These are phyloP conservation scores for Pogonognathellus flavescens DNA, from an alignment of 1,140 invertebrate genomes.

Conservation along the genomic window DNA sequence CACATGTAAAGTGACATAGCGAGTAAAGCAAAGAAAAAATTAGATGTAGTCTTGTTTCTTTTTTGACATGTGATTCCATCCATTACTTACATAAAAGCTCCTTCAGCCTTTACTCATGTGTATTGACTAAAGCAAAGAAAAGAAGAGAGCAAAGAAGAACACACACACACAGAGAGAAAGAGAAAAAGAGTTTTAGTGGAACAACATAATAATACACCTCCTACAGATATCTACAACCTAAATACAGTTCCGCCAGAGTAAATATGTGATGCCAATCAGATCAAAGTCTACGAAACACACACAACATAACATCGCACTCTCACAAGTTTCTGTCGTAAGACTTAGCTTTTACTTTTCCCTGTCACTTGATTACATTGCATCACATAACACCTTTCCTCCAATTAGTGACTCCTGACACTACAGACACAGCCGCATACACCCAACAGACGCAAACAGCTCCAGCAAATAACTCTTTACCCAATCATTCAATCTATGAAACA, in stretches of 20 bases:
- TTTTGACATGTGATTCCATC: slow-evolving; percentile 31
- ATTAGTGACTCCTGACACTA: slow-evolving; percentile 27
- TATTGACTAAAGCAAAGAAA: too few relatives aligned
- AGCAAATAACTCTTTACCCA: not conserved
- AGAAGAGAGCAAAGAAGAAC: too few relatives aligned
- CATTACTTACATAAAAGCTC: not conserved
- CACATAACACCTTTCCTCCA: slow-evolving; percentile 32
- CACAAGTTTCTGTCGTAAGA: not conserved
- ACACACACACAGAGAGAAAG: too few relatives aligned
- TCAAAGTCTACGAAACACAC: not conserved
- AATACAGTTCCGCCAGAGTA: not conserved
- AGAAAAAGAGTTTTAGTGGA: too few relatives aligned
- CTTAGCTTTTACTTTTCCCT: slow-evolving; percentile 5
- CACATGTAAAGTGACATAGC: slow-evolving; percentile 5
- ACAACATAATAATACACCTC: too few relatives aligned
- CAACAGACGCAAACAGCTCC: not conserved
- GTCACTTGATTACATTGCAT: not conserved
- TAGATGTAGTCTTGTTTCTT: slow-evolving; percentile 14
- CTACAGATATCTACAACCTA: too few relatives aligned
- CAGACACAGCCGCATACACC: not conserved
- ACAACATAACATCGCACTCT: not conserved
- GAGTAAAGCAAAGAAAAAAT: slow-evolving; percentile 8
- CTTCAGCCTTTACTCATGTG: too few relatives aligned
- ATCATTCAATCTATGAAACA: too few relatives aligned
- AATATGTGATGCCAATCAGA: slow-evolving; percentile 10